phyloP scores from a whole-genome alignment of 2,797 vertebrate genomes.

The Leuciscus waleckii region DNA sequence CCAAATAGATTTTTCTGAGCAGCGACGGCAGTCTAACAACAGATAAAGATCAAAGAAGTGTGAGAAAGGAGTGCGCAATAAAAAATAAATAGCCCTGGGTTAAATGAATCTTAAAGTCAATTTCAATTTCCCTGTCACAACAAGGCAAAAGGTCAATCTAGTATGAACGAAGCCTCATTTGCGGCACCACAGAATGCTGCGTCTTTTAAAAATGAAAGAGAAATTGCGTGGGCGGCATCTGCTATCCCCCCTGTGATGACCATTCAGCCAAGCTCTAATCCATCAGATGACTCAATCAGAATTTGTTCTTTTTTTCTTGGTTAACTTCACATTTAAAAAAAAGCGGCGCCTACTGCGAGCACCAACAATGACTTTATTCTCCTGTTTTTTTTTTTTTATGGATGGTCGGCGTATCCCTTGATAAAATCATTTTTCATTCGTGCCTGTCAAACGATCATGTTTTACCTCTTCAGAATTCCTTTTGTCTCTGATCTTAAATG shows the following conservation, averaged over 20 bases:
- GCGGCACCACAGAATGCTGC: not conserved
- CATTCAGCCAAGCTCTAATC: conserved; percentile 49
- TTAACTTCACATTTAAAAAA: conserved; percentile 35
- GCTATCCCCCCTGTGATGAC: conserved; percentile 22
- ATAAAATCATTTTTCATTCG: conserved; percentile 26
- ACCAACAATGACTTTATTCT: conserved; percentile 53
- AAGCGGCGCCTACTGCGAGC: not conserved
- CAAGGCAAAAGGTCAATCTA: conserved; percentile 46
- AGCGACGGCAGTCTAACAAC: conserved; percentile 15
- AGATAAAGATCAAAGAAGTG: conserved; percentile 52
- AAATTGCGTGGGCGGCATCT: conserved; percentile 36
- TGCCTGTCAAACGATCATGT: conserved; percentile 48
- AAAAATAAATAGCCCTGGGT: conserved; percentile 44
- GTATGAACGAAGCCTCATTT: conserved; percentile 48
- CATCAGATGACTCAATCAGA: conserved; percentile 50
- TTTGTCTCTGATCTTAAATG: conserved; percentile 60
- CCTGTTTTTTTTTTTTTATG: conserved; percentile 29
- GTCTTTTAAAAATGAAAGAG: conserved; percentile 21
- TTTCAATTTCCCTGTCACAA: conserved; percentile 38
- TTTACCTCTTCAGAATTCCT: conserved; percentile 44
- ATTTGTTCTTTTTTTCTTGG: conserved; percentile 31
- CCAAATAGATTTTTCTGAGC: conserved; percentile 20
- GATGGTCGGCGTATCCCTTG: conserved; percentile 25
- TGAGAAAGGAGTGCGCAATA: conserved; percentile 31
- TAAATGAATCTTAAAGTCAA: conserved; percentile 43